Conservation (phyloP, 2,888 invertebrate species). For the Ariolimax columbianus region DNA sequence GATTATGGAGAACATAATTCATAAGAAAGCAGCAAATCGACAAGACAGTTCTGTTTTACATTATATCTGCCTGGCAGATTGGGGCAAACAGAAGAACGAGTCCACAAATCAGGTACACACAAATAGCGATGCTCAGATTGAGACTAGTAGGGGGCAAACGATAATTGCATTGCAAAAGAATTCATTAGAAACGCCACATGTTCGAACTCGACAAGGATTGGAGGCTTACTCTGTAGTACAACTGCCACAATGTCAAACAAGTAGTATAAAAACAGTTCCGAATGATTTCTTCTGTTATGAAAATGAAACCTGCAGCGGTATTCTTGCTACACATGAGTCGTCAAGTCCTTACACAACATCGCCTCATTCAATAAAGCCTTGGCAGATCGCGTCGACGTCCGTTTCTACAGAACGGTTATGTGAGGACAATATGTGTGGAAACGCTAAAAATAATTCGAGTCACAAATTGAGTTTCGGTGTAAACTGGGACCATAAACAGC, state of each 20-base stretch:
- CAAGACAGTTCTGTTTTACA: neutral
- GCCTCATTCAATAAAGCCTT: neutral
- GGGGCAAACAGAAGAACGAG: neutral
- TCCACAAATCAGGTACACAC: neutral
- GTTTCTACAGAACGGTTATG: too few relatives aligned
- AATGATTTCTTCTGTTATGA: neutral
- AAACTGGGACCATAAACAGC: neutral
- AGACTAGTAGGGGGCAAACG: neutral
- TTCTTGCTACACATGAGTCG: neutral
- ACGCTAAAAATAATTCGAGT: neutral
- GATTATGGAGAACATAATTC: neutral
- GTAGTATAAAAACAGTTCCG: neutral
- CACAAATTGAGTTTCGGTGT: neutral
- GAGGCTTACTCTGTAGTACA: neutral
- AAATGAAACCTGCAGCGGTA: neutral
- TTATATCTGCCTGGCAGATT: neutral
- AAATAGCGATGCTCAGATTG: neutral
- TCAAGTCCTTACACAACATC: neutral
- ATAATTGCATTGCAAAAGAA: neutral
- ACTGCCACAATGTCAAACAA: neutral
- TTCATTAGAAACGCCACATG: neutral
- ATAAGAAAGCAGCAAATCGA: neutral
- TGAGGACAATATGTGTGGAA: too few relatives aligned
- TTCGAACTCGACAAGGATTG: neutral
- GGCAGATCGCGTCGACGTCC: neutral